These are phyloP conservation scores for Oophaga pumilio DNA, from an alignment of 2,113 vertebrate genomes.

Conservation along the genomic window DNA sequence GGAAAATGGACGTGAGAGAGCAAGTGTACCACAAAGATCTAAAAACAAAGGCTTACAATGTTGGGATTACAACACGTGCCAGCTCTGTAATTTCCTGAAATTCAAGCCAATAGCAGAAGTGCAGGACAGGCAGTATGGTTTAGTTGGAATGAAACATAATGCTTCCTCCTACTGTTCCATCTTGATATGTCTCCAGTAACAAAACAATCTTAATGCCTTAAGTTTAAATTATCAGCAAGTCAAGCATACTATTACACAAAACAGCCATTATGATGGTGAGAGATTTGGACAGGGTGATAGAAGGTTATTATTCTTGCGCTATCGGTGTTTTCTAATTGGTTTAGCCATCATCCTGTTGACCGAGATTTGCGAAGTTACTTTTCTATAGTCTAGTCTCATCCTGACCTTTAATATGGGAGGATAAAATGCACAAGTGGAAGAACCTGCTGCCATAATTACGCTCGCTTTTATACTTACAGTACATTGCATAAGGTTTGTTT, in stretches of 20 bases:
- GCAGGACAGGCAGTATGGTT: neutral
- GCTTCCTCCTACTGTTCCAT: constrained; percentile 46
- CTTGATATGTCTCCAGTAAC: constrained; percentile 46
- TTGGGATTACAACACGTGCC: constrained; percentile 58
- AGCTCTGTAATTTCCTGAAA: constrained; percentile 58
- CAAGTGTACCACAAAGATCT: constrained; percentile 50
- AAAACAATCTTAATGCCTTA: constrained; percentile 45
- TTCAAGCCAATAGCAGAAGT: constrained; percentile 32
- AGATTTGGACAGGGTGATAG: neutral
- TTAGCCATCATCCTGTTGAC: neutral
- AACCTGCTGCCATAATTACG: neutral
- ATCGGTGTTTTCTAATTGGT: neutral
- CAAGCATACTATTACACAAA: constrained; percentile 59
- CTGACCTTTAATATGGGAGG: no score
- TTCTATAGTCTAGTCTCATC: neutral
- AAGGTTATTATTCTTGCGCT: neutral
- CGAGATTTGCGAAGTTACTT: neutral
- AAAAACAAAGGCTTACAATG: constrained; percentile 57
- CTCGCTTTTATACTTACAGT: neutral
- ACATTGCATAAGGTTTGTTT: neutral
- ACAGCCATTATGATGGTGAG: neutral
- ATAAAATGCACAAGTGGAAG: no score
- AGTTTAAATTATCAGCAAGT: constrained; percentile 53
- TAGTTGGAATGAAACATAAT: constrained; percentile 43
- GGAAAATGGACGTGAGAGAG: constrained; percentile 55